Base-by-base conservation (phyloP, 2,888 invertebrate species). In the Cataglyphis altisquamis region DNA sequence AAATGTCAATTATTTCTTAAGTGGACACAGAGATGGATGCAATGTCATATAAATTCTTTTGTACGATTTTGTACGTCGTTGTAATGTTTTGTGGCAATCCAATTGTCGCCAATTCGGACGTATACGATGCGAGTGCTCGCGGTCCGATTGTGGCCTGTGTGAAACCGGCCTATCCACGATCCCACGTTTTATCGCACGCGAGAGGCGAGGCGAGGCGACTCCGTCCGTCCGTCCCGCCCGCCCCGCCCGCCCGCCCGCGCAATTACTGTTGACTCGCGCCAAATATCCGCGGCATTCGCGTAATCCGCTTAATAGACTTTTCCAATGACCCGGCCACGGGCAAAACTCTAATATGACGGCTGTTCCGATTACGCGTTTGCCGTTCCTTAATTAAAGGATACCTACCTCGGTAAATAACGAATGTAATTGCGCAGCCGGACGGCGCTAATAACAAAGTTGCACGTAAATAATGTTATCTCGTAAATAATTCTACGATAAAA, bases 281-380 rank as follows among this genome's bases (percentile, higher is more conserved):
- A 45, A 82, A 75, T 62, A 75, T 64, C 66, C 62, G 60, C 70
- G 67, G 82, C 68, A 83, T 70, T 57, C 82, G 48, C 70, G 70
- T 68, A 80, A 70, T 68, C 63, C 75, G 81, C 74, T 83, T 78
- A 70, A 78, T 78, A 70, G 78, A 78, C 72, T 78, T 78, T 78
- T 70, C 78, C 70, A 60, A 78, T 70, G 60, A 36, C 32, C 25
- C 60, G 57, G 57, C 45, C 36, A 32, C 70, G 57, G 10, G 18
- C 21, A 36, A 45, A 36, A 25, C 78, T 70, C 72, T 70, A 70
- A 78, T 70, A 70, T 70, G 78, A 78, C 36, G 60, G 45, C n/a
- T 21, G 12, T 78, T 21, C 70, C 78, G 78, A 78, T 78, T 78
- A 78, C 45, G 78, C 60, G 70, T 21, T 60, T 21, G 72, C 36